Evolutionary conservation across 2,888 invertebrate genomes (phyloP).

Genomic region (Meteorus colon): DNA sequence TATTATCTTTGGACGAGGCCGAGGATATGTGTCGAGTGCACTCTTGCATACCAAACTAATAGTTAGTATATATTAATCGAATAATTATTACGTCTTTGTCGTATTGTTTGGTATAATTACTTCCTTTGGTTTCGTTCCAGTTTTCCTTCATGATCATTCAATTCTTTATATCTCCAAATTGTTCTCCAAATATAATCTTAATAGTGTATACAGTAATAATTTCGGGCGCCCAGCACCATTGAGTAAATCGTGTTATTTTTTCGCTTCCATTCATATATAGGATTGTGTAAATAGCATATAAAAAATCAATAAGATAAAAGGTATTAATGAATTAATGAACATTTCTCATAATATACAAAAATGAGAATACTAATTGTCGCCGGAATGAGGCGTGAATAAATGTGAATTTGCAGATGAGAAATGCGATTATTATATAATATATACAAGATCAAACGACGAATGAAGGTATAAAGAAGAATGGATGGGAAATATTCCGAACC

Average conservation of each 20-base stretch:
- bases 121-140: conserved; percentile 31
- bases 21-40: conserved; percentile 49
- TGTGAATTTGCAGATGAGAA: background rate
- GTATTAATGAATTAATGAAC: background rate
- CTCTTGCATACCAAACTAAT: background rate
- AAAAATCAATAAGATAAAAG: background rate
- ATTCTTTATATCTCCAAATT: background rate
- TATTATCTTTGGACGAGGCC: conserved; percentile 51
- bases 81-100: background rate
- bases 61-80: conserved; percentile 14
- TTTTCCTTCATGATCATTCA: background rate
- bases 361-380: background rate
- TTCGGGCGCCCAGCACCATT: conserved; percentile 13
- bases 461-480: background rate
- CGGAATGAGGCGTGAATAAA: background rate
- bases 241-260: background rate
- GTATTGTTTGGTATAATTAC: conserved; percentile 19
- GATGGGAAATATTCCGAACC: conserved; percentile 10
- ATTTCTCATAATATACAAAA: conserved; percentile 1
- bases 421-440: conserved; percentile 11
- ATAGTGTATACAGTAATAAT: conserved; percentile 22
- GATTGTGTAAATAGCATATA: background rate
- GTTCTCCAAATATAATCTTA: background rate
- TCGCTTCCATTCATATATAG: background rate
- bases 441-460: conserved; percentile 2